Evolutionary conservation across 2,113 vertebrate species (phyloP), one percentile per base, ranked within the genome.

Genomic region (Pagrus major): DNA sequence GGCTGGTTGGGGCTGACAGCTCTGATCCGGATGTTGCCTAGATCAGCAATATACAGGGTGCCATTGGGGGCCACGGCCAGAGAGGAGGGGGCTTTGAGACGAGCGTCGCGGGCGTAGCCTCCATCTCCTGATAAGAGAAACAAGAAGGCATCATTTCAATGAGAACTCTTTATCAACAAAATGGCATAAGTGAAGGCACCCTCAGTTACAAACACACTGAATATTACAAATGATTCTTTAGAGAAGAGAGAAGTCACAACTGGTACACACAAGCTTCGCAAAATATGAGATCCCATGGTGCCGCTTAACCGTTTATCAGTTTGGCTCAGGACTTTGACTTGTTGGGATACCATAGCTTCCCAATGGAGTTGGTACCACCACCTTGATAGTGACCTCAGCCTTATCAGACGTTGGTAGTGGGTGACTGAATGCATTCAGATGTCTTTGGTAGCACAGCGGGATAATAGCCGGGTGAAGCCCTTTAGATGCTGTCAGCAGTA

Each of bases 11-110:
- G 94, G 85, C 94, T 97, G 69, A 99, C 94, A 1, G 97, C 96
- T 31, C 98, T 95, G 90, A 99, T 97, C 67, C 97, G 96, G 88
- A 99, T 95, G 35, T 99, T 99, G 29, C 97, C 98, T 46, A 99
- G 95, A 92, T 99, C 98, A 31, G 97, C 97, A 16, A 99, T 94
- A 5, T 98, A 98, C 27, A 99, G 93, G 0, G 97, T 98, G 55
- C 96, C 97, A 5, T 98, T 97, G 18, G 98, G 97, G 9, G 96
- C 97, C 76, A 98, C 96, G 0, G 97, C 95, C 71, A 99, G 93
- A 15, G 98, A 97, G 29, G 97, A 97, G 5, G 98, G 98, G 0
- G 97, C 97, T 90, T 99, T 98, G 90, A 99, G 95, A 65, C 96
- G 97, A 15, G 96, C 96, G 33, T 99, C 97, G 68, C 97, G 97